A percentile compares a stretch with the other conserved stretches of the same genome.
Evolutionary conservation across 2,797 vertebrate genomes (phyloP).

Genomic region (Acipenser ruthenus): DNA sequence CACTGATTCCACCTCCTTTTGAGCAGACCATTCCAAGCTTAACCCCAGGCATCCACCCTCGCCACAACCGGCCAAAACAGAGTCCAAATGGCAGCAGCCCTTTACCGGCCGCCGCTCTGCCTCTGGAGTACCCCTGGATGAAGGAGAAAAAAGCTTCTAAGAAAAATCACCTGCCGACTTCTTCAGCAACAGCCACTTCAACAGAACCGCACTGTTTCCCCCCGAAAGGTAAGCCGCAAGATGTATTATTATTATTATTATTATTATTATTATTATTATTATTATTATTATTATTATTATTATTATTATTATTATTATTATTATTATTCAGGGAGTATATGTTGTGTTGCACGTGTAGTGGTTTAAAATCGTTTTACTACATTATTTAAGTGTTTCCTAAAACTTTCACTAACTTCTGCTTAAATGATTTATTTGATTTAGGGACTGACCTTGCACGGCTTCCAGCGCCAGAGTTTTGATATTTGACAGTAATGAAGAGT

Average conservation of each 20-base stretch:
- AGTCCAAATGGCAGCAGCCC: slow-evolving; percentile 73
- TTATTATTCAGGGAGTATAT: slow-evolving; percentile 33
- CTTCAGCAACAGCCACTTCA: slow-evolving; percentile 64
- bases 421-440: slow-evolving; percentile 81
- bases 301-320: slow-evolving; percentile 63
- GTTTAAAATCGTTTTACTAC: slow-evolving; percentile 13
- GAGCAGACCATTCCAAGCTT: slow-evolving; percentile 92
- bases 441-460: slow-evolving; percentile 74
- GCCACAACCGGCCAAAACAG: slow-evolving; percentile 83
- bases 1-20: slow-evolving; percentile 97
- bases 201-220: slow-evolving; percentile 75
- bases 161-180: slow-evolving; percentile 69
- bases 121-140: slow-evolving; percentile 94
- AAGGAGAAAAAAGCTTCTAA: slow-evolving; percentile 93
- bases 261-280: slow-evolving; percentile 6
- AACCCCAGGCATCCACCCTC: slow-evolving; percentile 82
- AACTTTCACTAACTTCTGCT: slow-evolving; percentile 66
- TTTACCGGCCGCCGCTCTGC: slow-evolving; percentile 69
- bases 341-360: slow-evolving; percentile 37
- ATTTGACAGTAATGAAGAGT: slow-evolving; percentile 97
- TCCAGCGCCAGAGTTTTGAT: slow-evolving; percentile 78
- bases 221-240: slow-evolving; percentile 84
- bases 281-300: slow-evolving; percentile 71
- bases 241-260: background rate
- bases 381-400: slow-evolving; percentile 17